Evolutionary conservation across 2,113 vertebrate species (phyloP).

Genomic region (Dromaius novaehollandiae): DNA sequence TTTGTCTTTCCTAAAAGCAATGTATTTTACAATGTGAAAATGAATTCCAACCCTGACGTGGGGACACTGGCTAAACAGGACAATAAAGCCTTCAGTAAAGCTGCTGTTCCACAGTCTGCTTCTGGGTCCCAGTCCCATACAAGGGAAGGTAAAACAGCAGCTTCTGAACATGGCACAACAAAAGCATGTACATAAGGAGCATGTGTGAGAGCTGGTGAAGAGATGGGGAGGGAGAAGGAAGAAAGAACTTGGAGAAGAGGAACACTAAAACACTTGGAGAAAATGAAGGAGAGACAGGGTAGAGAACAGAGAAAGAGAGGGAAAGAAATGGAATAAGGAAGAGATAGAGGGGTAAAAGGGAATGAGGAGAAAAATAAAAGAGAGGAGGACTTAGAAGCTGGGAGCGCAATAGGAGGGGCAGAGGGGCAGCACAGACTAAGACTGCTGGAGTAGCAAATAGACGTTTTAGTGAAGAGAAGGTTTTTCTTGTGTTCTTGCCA

Average conservation of each 20-base stretch:
- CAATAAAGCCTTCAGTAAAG: background rate
- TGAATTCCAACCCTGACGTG: background rate
- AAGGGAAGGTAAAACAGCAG: background rate
- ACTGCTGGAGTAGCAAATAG: background rate
- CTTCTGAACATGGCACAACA: background rate
- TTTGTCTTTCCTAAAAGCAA: background rate
- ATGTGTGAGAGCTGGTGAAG: background rate
- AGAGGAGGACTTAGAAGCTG: background rate
- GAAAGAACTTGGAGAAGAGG: background rate
- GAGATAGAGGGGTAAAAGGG: background rate
- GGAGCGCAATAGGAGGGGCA: background rate
- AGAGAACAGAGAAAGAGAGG: background rate
- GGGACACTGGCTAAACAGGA: background rate
- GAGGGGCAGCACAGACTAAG: background rate
- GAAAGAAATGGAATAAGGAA: background rate
- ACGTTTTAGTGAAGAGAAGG: background rate
- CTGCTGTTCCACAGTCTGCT: background rate
- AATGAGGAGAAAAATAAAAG: background rate
- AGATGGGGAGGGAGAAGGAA: background rate
- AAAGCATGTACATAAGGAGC: background rate
- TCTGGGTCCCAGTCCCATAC: background rate
- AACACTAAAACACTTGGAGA: background rate
- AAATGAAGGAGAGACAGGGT: background rate
- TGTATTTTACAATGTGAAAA: background rate
- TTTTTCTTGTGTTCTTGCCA: background rate